phyloP scores from a whole-genome alignment of 2,888 invertebrate genomes.

The Lithophane ornitopus region DNA sequence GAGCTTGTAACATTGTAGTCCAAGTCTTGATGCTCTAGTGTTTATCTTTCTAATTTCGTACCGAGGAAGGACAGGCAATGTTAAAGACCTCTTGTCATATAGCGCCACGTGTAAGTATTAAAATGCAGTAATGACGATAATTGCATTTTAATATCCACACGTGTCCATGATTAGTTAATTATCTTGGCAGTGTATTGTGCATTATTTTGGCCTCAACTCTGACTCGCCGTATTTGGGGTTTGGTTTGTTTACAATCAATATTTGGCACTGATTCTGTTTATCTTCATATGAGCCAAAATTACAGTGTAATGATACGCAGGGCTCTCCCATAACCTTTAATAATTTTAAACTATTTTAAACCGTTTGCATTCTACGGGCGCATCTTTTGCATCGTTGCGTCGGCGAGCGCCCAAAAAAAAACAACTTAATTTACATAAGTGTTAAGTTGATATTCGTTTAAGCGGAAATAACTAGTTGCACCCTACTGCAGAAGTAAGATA shows the following conservation, averaged over 20 bases:
- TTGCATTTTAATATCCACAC: no score
- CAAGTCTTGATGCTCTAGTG: neutral
- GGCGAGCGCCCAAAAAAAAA: no score
- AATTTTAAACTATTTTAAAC: neutral
- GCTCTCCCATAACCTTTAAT: neutral
- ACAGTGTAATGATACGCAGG: neutral
- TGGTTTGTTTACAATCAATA: slow-evolving; percentile 35
- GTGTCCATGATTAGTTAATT: neutral
- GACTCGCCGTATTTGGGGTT: slow-evolving; percentile 16
- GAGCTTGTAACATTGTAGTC: neutral
- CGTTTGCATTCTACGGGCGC: neutral
- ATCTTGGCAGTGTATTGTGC: slow-evolving; percentile 34
- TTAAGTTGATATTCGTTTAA: no score
- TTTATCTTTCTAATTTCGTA: neutral
- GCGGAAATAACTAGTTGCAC: no score
- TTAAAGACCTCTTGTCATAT: neutral
- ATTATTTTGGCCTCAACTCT: slow-evolving; percentile 20
- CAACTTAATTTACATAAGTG: no score
- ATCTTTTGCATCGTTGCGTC: neutral
- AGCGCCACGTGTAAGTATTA: neutral
- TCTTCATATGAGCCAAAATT: slow-evolving; percentile 19
- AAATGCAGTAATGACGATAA: slow-evolving; percentile 1
- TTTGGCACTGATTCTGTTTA: slow-evolving; percentile 38
- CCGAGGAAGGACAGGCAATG: neutral
- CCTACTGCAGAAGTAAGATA: no score